Evolutionary conservation across 2,888 invertebrate species (phyloP), one percentile per base, ranked within the genome.

Genomic region (Eupeodes latifasciatus): DNA sequence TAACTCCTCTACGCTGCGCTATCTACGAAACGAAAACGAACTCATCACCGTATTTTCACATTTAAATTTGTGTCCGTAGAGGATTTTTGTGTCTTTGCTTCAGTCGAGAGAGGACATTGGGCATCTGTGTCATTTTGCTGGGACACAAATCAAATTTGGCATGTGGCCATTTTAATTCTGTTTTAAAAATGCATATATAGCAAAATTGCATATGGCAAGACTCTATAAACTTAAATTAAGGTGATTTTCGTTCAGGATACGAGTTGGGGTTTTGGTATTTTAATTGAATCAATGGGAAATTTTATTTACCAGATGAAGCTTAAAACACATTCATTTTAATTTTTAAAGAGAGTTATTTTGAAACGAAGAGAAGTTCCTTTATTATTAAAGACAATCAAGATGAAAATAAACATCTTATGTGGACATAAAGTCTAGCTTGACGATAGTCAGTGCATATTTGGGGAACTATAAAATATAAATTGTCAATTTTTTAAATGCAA

Each of bases 81-180:
- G 40, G 19, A 64, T 47, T 47, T 57, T 40, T 19, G 55, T 55
- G 57, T 71, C 57, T 72, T 72, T 11, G 6, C 16, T 34, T 34
- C 47, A 47, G 34, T 57, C n/a, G 40, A 40, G 27, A 27, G 3
- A 59, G 72, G 44, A 59, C 47, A 72, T 59, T 14, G 36, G 6
- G 78, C 62, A 75, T 79, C 74, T 69, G 67, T 36, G 47, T 47
- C 77, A 44, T 59, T 62, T 47, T 64, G 57, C 34, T 27, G 55
- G 55, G 55, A 72, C 34, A 83, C 64, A 72, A 87, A 83, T 87
- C 87, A 80, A 87, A 83, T 87, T 87, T 87, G 84, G 87, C 87
- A 87, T 87, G 80, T 80, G 77, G 84, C 84, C 87, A 87, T 84
- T 87, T 83, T 83, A 80, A 87, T 83, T 80, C 62, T 67, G 67